Evolutionary conservation across 2,113 vertebrate species (phyloP), one percentile per base, ranked within the genome.

Genomic region (Varanus komodoensis): DNA sequence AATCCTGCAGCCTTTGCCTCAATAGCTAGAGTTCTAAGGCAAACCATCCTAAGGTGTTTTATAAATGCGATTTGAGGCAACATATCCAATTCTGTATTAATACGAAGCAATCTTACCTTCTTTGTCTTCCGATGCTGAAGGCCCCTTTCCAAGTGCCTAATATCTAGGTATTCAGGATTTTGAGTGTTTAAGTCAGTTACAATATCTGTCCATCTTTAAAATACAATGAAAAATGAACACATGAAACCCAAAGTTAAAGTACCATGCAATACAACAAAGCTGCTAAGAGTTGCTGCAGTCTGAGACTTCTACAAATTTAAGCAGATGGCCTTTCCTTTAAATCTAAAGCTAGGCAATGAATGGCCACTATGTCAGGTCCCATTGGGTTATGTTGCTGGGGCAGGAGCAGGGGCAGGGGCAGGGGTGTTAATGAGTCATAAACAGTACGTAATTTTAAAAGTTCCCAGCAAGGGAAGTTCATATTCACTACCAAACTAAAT

Each of bases 131-230:
- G 98, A 90, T 97, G 98, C 89, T 99, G 99, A 90, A 99, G 95
- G 29, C 99, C 99, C 93, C 99, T 98, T 96, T 99, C 99, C 64
- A 98, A 97, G 93, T 99, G 99, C 67, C 99, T 98, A 91, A 99
- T 99, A 94, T 99, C 99, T 94, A 99, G 94, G 93, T 98, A 99
- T 87, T 99, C 99, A 89, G 99, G 99, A 92, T 99, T 99, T 93
- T 99, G 99, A 69, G 99, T 99, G 93, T 99, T 99, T 73, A 99
- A 97, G 93, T 99, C 99, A 50, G 98, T 99, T 94, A 99, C 99
- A 87, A 99, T 98, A 95, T 99, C 99, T 89, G 97, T 78, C 99
- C 99, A 99, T 88, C 99, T 99, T 85, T 1, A 93, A 74, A 93
- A 74, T 48, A 92, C 91, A 44, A 89, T 61, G 25, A 50, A 69